Base-by-base conservation (phyloP, 2,113 vertebrate species). In the Aspidoscelis tigris region DNA sequence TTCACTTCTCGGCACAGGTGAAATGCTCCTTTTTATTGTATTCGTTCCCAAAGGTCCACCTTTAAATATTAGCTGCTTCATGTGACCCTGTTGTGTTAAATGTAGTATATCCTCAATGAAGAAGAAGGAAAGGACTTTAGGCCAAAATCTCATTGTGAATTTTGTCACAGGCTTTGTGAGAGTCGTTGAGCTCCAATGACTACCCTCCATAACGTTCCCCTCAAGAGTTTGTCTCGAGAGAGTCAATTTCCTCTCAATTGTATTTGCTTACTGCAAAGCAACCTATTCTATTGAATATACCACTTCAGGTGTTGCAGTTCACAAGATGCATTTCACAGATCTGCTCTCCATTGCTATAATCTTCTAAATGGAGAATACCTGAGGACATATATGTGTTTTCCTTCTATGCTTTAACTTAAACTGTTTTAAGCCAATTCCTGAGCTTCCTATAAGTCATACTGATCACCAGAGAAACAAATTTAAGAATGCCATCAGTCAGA, bases 401-500 rank as follows among this genome's bases (percentile, higher is more conserved):
- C 43, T 18, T 41, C n/a, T n/a, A 71, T 64, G 68, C 11, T 71
- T 81, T 81, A 24, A 86, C 39, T 76, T 16, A 61, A 76, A 44
- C 66, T 10, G 7, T 44, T 76, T 76, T 47, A 50, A n/a, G 75
- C 44, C 71, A 21, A 68, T 24, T 16, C 71, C 12, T 69, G 55
- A 44, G 50, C 75, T 75, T n/a, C 53, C 5, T 85, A 39, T 24
- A 85, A 58, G 5, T 50, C 69, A 44, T 4, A 18, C 43, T 86
- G 43, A 14, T 18, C 41, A 58, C 53, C 50, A 26, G 5, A 58
- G 39, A 43, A 41, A 58, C 39, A 77, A 77, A 41, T 39, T 14
- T 22, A 44, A 24, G n/a, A 16, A 47, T 26, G 22, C 47, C 50
- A 77, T 5, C 64, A 43, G 33, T 65, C 58, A 18, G 24, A 81